Conservation (phyloP, 2,888 invertebrate genomes). For the Zaprionus lineosus region DNA sequence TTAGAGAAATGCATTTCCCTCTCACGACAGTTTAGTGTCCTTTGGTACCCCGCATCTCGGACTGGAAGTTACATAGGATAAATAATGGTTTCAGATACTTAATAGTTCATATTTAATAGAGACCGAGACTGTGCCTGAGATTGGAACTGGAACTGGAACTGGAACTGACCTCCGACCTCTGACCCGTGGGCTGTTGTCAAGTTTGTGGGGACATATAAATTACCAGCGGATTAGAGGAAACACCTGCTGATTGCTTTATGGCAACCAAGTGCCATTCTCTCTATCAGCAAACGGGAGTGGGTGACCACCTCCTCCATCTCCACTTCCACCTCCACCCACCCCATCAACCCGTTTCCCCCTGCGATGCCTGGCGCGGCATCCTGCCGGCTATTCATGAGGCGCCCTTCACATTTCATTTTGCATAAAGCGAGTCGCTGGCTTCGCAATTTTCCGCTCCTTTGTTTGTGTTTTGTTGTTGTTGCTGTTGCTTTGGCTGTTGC, state of each 20-base stretch:
- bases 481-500: background rate
- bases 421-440: constrained; percentile 38
- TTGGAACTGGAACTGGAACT: too few species aligned
- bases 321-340: background rate
- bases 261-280: constrained; percentile 1
- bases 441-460: constrained; percentile 23
- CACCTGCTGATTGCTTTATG: constrained; percentile 68
- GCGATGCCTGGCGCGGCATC: constrained; percentile 11
- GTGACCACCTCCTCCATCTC: background rate
- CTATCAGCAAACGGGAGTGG: background rate
- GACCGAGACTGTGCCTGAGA: too few species aligned
- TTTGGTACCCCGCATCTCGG: too few species aligned
- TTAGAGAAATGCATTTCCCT: too few species aligned
- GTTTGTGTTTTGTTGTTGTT: background rate
- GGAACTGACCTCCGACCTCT: too few species aligned
- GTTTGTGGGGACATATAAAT: constrained; percentile 56
- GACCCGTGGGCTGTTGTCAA: constrained; percentile 49
- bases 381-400: constrained; percentile 65
- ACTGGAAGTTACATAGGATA: too few species aligned
- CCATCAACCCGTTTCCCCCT: background rate
- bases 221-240: constrained; percentile 58
- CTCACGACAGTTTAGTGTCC: too few species aligned
- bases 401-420: constrained; percentile 62
- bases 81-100: too few species aligned
- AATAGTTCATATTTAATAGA: too few species aligned